Percentiles rank a stretch among this genome's conserved stretches.
These are phyloP conservation scores for Oreamnos americanus DNA, from an alignment of 2,113 vertebrate species.

Conservation along the genomic window DNA sequence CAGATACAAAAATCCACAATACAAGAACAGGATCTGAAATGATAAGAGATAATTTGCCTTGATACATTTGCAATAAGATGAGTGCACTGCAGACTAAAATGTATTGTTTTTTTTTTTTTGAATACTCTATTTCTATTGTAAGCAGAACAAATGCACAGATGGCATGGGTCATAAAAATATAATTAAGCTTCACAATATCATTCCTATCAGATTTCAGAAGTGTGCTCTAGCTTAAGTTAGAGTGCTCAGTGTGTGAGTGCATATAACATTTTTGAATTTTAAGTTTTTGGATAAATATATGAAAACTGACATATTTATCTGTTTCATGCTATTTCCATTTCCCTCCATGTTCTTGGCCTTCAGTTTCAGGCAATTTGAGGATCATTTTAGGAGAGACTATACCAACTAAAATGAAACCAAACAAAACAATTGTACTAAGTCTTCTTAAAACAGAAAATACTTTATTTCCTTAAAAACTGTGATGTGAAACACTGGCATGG, in stretches of 20 bases:
- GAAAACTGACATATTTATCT: background rate
- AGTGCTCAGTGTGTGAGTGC: background rate
- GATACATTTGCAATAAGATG: slow-evolving; percentile 37
- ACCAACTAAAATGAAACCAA: background rate
- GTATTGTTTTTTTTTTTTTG: background rate
- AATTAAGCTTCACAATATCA: slow-evolving; percentile 54
- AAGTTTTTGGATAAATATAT: background rate
- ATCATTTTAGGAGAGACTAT: background rate
- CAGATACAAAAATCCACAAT: background rate
- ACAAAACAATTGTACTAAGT: background rate
- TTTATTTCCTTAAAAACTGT: background rate
- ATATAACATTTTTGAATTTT: slow-evolving; percentile 19
- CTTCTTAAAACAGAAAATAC: background rate
- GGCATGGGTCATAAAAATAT: slow-evolving; percentile 62
- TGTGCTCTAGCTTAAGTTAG: background rate
- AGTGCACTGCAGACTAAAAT: slow-evolving; percentile 20
- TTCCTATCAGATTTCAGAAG: slow-evolving; percentile 51
- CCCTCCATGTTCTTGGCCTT: background rate
- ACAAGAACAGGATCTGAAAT: slow-evolving; percentile 15
- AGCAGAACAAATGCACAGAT: slow-evolving; percentile 67
- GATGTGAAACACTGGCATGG: background rate
- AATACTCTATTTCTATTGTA: slow-evolving; percentile 41
- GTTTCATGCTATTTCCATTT: background rate
- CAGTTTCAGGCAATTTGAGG: slow-evolving; percentile 9
- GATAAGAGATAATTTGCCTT: slow-evolving; percentile 30